Evolutionary conservation across 37 sponge, comb jelly and placozoan genomes (phyloP).

Genomic region (Haliclona indistincta): DNA sequence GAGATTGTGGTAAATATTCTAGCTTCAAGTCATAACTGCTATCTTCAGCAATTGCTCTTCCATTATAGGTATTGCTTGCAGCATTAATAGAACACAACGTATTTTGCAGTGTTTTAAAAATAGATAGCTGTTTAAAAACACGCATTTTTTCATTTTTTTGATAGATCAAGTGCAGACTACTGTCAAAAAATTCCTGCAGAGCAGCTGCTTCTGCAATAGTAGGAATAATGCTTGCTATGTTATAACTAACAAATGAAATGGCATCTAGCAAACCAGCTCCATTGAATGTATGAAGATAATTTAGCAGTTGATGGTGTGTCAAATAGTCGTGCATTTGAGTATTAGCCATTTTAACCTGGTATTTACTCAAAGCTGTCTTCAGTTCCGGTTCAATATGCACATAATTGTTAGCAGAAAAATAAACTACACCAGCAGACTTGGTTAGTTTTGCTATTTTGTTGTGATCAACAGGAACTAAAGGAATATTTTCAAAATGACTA

Average conservation of each 20-base stretch:
- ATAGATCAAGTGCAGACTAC: background rate
- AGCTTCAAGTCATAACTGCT: background rate
- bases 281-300: background rate
- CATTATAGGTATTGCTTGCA: background rate
- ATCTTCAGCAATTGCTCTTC: background rate
- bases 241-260: background rate
- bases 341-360: background rate
- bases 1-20: background rate
- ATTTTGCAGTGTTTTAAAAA: constrained; percentile 3
- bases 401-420: too few species aligned
- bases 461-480: constrained; percentile 4
- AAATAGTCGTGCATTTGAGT: background rate
- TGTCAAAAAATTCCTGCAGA: background rate
- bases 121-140: background rate
- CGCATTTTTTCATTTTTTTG: background rate
- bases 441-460: background rate
- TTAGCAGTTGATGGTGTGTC: background rate
- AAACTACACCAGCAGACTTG: too few species aligned
- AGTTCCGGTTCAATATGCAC: too few species aligned
- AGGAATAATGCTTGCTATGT: background rate
- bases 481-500: background rate
- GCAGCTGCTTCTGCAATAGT: constrained; percentile 24
- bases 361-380: background rate
- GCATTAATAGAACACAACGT: background rate
- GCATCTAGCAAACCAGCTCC: constrained; percentile 13